A percentile compares a stretch with the other conserved stretches of the same genome.
phyloP scores from a whole-genome alignment of 2,797 vertebrate species.

The Falco berigora region DNA sequence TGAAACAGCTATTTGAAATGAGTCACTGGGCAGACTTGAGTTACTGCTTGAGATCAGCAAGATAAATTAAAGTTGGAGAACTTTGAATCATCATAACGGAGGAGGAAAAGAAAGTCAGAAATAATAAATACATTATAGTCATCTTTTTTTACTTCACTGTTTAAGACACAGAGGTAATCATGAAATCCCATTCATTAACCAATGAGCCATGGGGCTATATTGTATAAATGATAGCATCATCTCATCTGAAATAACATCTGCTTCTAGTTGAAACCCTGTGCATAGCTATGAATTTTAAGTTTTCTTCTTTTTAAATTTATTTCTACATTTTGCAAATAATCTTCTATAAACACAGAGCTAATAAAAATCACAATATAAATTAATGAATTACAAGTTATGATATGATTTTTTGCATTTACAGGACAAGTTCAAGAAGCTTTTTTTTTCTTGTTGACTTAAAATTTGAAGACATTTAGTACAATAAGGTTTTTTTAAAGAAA shows the following conservation, averaged over 20 bases:
- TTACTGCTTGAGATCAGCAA: not conserved
- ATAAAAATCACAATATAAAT: not conserved
- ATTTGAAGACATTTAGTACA: not conserved
- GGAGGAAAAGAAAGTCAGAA: not conserved
- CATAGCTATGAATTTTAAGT: not conserved
- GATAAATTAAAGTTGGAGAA: not conserved
- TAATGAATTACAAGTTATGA: not conserved
- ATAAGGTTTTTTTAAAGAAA: not conserved
- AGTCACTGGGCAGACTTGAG: not conserved
- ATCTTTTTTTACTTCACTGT: not conserved
- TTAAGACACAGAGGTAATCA: not conserved
- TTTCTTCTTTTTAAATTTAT: not conserved
- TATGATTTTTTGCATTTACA: not conserved
- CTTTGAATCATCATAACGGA: not conserved
- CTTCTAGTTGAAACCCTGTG: not conserved
- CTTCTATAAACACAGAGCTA: not conserved
- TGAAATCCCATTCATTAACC: not conserved
- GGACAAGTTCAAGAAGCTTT: not conserved
- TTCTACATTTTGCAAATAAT: not conserved
- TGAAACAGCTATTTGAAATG: not conserved
- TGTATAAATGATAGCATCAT: not conserved
- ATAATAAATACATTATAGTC: not conserved
- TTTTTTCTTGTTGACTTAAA: not conserved
- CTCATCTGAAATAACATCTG: not conserved
- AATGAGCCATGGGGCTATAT: not conserved